A percentile compares a stretch with the other conserved stretches of the same genome.
These are phyloP conservation scores for Athalia circularis DNA, from an alignment of 2,888 invertebrate genomes.

Conservation along the genomic window DNA sequence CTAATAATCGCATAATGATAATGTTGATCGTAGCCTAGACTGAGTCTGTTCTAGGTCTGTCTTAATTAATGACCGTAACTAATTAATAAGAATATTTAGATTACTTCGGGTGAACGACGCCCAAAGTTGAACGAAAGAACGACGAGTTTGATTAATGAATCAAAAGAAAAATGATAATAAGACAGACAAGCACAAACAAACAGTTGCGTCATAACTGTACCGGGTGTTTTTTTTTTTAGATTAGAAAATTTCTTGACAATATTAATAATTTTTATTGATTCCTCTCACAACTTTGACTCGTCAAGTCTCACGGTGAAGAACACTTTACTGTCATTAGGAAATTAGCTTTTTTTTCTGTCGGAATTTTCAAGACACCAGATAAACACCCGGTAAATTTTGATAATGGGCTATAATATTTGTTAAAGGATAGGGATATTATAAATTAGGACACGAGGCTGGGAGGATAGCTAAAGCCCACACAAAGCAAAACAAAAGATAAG, in stretches of 20 bases:
- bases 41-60: slow-evolving; percentile 74
- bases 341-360: slow-evolving; percentile 24
- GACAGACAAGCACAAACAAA: slow-evolving; percentile 74
- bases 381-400: slow-evolving; percentile 73
- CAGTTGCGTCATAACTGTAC: slow-evolving; percentile 72
- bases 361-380: slow-evolving; percentile 49
- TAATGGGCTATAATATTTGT: slow-evolving; percentile 65
- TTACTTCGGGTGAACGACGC: slow-evolving; percentile 32
- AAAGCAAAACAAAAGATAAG: slow-evolving; percentile 67
- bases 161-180: slow-evolving; percentile 52
- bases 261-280: neutral
- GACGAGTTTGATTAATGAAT: slow-evolving; percentile 7
- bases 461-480: slow-evolving; percentile 72
- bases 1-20: slow-evolving; percentile 54
- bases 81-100: neutral
- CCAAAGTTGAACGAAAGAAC: slow-evolving; percentile 28
- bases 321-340: slow-evolving; percentile 41
- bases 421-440: slow-evolving; percentile 50
- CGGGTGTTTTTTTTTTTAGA: slow-evolving; percentile 68
- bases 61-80: slow-evolving; percentile 60
- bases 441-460: slow-evolving; percentile 70
- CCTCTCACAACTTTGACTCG: neutral
- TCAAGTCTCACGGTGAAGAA: too few relatives aligned
- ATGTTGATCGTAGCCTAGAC: slow-evolving; percentile 67
- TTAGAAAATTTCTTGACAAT: neutral